These are phyloP conservation scores for Mesoclemmys tuberculata DNA, from an alignment of 2,113 vertebrate species.

Conservation along the genomic window DNA sequence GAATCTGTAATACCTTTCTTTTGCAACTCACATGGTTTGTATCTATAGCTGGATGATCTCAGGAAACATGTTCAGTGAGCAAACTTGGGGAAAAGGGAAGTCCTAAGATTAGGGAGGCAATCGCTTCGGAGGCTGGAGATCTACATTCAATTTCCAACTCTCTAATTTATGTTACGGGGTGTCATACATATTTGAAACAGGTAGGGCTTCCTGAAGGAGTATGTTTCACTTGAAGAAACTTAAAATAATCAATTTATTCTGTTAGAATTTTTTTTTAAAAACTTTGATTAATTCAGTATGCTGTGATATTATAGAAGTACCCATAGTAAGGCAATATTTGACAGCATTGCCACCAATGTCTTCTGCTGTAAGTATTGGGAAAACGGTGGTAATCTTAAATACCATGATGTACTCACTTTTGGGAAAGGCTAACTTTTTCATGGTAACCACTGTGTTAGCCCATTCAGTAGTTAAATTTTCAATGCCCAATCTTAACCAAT, in stretches of 20 bases:
- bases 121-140: background rate
- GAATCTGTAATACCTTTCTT: background rate
- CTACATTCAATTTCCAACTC: background rate
- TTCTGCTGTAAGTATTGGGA: accelerated
- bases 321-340: too few relatives aligned
- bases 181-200: background rate
- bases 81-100: background rate
- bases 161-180: background rate
- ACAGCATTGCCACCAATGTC: background rate
- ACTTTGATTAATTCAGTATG: too few relatives aligned
- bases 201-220: background rate
- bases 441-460: too few relatives aligned
- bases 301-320: background rate
- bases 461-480: too few relatives aligned
- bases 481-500: too few relatives aligned
- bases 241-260: background rate
- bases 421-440: too few relatives aligned
- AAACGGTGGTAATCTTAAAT: background rate
- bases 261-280: background rate
- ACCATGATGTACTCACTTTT: too few relatives aligned
- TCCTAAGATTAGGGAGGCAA: background rate
- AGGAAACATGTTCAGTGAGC: slow-evolving; percentile 43
- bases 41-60: slow-evolving; percentile 16
- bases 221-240: background rate
- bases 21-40: background rate